These are phyloP conservation scores for Glossosoma conforme DNA, from an alignment of 1,140 invertebrate genomes.

Conservation along the genomic window DNA sequence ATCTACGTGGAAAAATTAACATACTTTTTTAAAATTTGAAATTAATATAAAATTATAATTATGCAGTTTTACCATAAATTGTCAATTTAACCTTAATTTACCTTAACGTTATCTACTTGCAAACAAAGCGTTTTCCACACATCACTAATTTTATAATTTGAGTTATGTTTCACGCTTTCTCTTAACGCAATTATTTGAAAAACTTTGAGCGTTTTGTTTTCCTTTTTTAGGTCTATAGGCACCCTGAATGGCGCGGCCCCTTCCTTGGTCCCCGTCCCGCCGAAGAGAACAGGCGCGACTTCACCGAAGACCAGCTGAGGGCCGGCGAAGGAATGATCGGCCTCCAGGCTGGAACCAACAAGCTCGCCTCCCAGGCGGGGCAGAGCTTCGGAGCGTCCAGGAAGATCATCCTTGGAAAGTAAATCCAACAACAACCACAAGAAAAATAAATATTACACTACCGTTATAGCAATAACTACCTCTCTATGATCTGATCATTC, in stretches of 20 bases:
- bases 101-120: no score
- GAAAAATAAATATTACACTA: no score
- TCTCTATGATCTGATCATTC: no score
- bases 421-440: constrained; percentile 30
- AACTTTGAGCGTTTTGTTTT: neutral
- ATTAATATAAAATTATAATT: no score
- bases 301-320: constrained; percentile 79
- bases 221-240: constrained; percentile 69
- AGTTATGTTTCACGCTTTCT: neutral
- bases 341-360: constrained; percentile 88
- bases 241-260: constrained; percentile 83
- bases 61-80: no score
- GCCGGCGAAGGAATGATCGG: constrained; percentile 84
- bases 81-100: no score
- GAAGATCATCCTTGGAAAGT: constrained; percentile 80
- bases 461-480: no score
- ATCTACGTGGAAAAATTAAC: no score
- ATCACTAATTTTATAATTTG: neutral
- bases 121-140: no score
- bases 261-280: constrained; percentile 77
- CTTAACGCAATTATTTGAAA: neutral
- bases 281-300: constrained; percentile 84
- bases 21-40: no score
- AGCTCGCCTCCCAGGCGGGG: constrained; percentile 82
- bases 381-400: constrained; percentile 85